These are phyloP conservation scores for Lytechinus variegatus DNA, from an alignment of 35 echinoderm and acorn worm genomes.

Conservation along the genomic window DNA sequence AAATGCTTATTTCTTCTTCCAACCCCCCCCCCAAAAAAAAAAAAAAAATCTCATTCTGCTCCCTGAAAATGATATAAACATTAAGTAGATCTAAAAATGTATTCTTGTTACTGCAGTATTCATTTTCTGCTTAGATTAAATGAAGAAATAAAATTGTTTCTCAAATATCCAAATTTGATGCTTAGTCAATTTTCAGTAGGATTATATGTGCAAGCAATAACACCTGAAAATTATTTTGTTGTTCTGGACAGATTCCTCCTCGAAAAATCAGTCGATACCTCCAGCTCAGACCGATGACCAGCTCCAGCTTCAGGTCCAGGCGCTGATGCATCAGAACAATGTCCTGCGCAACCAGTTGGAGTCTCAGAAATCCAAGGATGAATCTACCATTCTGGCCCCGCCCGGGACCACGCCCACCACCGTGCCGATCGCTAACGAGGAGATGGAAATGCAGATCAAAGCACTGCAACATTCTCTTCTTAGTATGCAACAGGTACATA, in stretches of 20 bases:
- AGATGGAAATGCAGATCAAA: constrained; percentile 95
- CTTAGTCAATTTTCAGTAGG: no score
- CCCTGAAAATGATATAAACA: no score
- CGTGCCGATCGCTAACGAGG: constrained; percentile 43
- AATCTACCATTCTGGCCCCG: constrained; percentile 47
- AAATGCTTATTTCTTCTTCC: no score
- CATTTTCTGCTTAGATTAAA: no score
- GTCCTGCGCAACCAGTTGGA: constrained; percentile 78
- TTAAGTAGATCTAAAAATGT: no score
- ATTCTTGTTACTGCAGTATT: no score
- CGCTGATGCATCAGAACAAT: constrained; percentile 68
- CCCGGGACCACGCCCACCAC: neutral
- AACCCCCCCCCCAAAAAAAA: no score
- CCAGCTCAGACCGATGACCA: constrained; percentile 15
- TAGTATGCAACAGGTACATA: constrained; percentile 86
- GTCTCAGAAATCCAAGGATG: constrained; percentile 63
- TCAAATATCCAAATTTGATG: neutral
- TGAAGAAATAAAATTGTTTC: no score
- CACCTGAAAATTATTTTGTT: neutral
- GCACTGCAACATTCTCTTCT: constrained; percentile 90
- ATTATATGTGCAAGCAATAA: no score
- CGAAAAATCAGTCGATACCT: neutral
- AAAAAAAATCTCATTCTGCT: no score
- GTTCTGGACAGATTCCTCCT: neutral
- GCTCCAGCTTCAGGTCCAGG: constrained; percentile 14